Evolutionary conservation across 92 coral and sea anemone genomes (phyloP).

Genomic region (Micromussa lordhowensis): DNA sequence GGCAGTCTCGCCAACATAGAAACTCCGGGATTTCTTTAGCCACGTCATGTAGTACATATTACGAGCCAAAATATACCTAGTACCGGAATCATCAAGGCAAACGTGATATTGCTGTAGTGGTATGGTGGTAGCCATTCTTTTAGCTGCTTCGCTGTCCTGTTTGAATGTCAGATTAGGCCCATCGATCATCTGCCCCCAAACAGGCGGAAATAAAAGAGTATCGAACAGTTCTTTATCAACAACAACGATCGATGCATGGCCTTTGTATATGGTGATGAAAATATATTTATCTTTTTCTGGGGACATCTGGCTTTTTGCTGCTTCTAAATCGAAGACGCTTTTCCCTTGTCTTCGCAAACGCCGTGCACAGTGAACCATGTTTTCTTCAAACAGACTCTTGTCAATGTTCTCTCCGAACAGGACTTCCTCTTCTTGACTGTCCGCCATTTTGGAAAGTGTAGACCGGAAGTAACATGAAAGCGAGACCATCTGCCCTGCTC

Average conservation of each 20-base stretch:
- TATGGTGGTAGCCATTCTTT: conserved; percentile 22
- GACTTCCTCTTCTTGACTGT: not conserved
- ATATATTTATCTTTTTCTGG: conserved; percentile 35
- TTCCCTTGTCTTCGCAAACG: conserved; percentile 24
- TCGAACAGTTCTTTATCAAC: conserved; percentile 40
- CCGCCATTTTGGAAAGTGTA: not conserved
- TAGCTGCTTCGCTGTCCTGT: conserved; percentile 8
- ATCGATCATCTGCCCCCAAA: conserved; percentile 41
- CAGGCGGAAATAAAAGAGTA: conserved; percentile 26
- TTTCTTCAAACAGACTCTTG: conserved; percentile 42
- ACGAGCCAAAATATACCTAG: conserved; percentile 9
- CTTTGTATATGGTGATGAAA: conserved; percentile 20
- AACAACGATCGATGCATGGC: conserved; percentile 47
- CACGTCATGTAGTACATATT: conserved; percentile 35
- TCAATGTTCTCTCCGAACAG: conserved; percentile 46
- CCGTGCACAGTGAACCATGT: conserved; percentile 16
- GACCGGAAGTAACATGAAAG: too few species aligned
- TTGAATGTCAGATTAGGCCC: conserved; percentile 13
- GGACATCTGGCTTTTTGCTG: conserved; percentile 29
- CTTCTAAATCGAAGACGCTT: conserved; percentile 41
- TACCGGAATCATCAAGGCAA: conserved; percentile 2
- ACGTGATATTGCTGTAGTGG: conserved; percentile 24
- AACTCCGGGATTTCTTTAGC: conserved; percentile 43
- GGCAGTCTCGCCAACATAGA: conserved; percentile 36
- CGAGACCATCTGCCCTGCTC: too few species aligned